Percentiles rank a stretch among this genome's conserved stretches.
phyloP scores from a whole-genome alignment of 2,113 vertebrate genomes.

The Rousettus leschenaultii region DNA sequence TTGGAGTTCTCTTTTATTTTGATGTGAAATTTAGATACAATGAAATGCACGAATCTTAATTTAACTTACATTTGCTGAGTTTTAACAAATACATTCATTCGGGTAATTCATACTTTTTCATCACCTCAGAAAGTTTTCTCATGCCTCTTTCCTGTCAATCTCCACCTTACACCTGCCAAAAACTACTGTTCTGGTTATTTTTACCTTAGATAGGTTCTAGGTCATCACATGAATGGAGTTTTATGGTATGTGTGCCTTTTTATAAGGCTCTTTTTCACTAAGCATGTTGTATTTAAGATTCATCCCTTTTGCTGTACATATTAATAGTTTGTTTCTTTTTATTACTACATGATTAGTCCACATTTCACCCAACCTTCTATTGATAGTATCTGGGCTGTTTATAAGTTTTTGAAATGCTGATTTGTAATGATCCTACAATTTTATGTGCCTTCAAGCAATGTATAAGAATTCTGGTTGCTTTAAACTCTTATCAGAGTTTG shows the following conservation, averaged over 20 bases:
- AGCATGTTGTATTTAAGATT: neutral
- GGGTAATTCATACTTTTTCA: neutral
- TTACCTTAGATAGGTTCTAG: neutral
- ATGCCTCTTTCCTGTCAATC: neutral
- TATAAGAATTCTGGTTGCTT: neutral
- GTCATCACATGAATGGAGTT: neutral
- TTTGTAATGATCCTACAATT: neutral
- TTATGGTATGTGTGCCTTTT: neutral
- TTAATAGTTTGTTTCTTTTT: neutral
- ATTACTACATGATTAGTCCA: neutral
- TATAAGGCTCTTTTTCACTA: neutral
- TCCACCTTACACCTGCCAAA: neutral
- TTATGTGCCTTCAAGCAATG: neutral
- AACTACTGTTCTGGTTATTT: neutral
- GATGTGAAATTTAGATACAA: neutral
- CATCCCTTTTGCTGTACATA: neutral
- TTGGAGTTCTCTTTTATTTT: neutral
- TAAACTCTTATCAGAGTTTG: neutral
- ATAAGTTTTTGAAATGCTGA: neutral
- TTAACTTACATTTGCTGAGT: neutral
- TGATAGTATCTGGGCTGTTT: neutral
- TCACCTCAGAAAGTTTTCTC: neutral
- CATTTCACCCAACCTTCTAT: neutral
- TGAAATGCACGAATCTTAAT: neutral
- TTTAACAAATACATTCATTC: neutral